Conservation (phyloP, 1,140 invertebrate genomes). For the Drosophila tsacasi region DNA sequence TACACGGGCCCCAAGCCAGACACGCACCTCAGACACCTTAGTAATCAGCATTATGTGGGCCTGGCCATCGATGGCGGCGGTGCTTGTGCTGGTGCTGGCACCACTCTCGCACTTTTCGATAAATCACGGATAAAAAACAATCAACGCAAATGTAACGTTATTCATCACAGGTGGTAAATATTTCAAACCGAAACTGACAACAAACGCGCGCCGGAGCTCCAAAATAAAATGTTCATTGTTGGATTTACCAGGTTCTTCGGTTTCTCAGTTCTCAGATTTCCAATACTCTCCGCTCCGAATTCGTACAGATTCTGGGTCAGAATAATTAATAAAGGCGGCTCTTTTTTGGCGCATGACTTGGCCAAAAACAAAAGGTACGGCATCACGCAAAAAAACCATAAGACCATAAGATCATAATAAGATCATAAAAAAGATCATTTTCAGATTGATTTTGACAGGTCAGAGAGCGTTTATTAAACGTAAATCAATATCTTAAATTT, state of each 20-base stretch:
- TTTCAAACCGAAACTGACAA: conserved; percentile 71
- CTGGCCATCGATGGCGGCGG: conserved; percentile 48
- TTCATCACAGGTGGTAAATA: conserved; percentile 83
- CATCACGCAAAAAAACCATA: conserved; percentile 4
- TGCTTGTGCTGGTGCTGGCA: conserved; percentile 43
- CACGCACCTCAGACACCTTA: conserved; percentile 70
- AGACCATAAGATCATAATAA: conserved; percentile 15
- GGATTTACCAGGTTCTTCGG: conserved; percentile 24
- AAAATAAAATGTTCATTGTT: conserved; percentile 32
- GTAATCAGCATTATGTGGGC: conserved; percentile 80
- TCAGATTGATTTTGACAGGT: conserved; percentile 18
- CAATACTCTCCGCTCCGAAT: conserved; percentile 37
- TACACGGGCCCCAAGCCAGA: conserved; percentile 57
- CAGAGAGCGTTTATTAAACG: neutral
- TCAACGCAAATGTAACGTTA: conserved; percentile 79
- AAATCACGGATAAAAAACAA: conserved; percentile 75
- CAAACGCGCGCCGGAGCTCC: conserved; percentile 70
- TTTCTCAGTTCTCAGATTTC: conserved; percentile 47
- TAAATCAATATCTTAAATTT: too few species aligned
- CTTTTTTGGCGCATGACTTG: conserved; percentile 68
- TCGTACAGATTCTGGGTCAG: conserved; percentile 71
- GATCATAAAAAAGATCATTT: conserved; percentile 15
- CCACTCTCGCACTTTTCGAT: conserved; percentile 59
- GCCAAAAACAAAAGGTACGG: conserved; percentile 51
- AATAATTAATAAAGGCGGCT: conserved; percentile 77